A percentile compares a stretch with the other conserved stretches of the same genome.
Evolutionary conservation across 2,113 vertebrate genomes (phyloP).

Genomic region (Otis tarda): DNA sequence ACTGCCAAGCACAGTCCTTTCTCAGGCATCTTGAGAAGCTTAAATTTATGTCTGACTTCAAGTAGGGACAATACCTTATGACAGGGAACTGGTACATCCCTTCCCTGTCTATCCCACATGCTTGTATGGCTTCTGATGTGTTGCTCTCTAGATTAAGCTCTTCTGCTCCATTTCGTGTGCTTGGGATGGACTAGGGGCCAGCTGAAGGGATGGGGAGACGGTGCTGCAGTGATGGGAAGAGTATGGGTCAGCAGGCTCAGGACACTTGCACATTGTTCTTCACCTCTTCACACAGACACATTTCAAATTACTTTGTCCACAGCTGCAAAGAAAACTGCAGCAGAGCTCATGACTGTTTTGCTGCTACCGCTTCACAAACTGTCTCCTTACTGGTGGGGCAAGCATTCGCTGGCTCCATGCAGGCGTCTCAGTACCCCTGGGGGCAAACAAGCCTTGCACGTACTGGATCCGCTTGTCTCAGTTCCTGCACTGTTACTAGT

Average conservation of each 20-base stretch:
- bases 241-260: not conserved
- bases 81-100: not conserved
- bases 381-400: accelerated
- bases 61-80: not conserved
- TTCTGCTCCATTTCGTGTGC: not conserved
- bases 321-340: not conserved
- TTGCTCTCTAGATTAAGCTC: not conserved
- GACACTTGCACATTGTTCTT: accelerated
- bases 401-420: not conserved
- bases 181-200: not conserved
- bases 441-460: accelerated
- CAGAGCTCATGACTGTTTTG: not conserved
- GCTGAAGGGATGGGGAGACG: not conserved
- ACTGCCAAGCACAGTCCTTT: not conserved
- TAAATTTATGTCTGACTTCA: not conserved
- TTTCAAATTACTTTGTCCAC: not conserved
- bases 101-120: not conserved
- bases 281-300: accelerated
- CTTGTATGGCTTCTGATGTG: accelerated
- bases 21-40: not conserved
- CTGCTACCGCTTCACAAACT: accelerated
- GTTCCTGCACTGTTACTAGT: not conserved
- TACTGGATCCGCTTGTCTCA: not conserved
- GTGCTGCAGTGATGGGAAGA: not conserved
- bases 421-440: not conserved